Evolutionary conservation across 2,113 vertebrate species (phyloP).

Genomic region (Anthoscopus minutus): DNA sequence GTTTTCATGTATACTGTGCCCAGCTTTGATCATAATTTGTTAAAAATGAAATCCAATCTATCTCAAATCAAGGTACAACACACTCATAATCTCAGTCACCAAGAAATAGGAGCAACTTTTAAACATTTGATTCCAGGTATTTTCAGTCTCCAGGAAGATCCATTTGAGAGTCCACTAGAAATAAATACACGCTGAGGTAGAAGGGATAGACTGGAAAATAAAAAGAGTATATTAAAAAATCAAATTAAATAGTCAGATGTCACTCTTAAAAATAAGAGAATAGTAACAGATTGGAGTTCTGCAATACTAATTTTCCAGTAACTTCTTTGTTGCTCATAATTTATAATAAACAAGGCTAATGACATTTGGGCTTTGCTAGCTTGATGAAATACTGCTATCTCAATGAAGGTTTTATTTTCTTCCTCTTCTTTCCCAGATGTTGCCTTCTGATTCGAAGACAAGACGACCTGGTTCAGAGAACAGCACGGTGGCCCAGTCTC

Average conservation of each 20-base stretch:
- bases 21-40: neutral
- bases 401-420: neutral
- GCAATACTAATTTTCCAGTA: neutral
- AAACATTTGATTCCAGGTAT: neutral
- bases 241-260: neutral
- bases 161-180: neutral
- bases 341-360: constrained; percentile 1
- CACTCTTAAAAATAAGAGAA: neutral
- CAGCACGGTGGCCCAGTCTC: too few species aligned
- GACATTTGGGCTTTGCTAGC: neutral
- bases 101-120: neutral
- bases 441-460: too few species aligned
- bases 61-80: neutral
- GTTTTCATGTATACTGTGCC: neutral
- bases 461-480: too few species aligned
- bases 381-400: neutral
- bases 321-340: neutral
- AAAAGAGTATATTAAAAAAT: neutral
- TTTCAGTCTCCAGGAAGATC: neutral
- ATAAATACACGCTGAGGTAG: neutral
- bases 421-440: constrained; percentile 8
- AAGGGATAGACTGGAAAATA: neutral
- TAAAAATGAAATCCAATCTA: neutral
- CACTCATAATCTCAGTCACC: neutral
- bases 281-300: neutral